A percentile compares a stretch with the other conserved stretches of the same genome.
phyloP scores from a whole-genome alignment of 1,140 invertebrate species.

The Belonocnema kinseyi region DNA sequence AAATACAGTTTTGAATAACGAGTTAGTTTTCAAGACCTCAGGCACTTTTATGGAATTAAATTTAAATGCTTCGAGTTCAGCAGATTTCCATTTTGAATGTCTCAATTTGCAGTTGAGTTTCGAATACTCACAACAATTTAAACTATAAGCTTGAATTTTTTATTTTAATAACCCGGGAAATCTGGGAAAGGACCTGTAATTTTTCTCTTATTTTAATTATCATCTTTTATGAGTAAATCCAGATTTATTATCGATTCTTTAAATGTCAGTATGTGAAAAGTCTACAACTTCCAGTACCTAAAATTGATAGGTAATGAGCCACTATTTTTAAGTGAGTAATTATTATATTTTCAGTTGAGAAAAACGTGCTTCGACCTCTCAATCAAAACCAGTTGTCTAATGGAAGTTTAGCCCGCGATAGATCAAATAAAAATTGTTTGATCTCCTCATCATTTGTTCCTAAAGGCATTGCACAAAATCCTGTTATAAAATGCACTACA shows the following conservation, averaged over 20 bases:
- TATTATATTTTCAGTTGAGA: conserved; percentile 61
- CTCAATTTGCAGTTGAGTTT: no score
- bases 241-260: no score
- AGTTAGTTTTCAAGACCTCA: no score
- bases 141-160: no score
- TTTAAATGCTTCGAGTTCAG: no score
- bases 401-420: conserved; percentile 63
- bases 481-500: conserved; percentile 75
- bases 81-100: no score
- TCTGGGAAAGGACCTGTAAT: no score
- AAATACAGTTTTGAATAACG: no score
- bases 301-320: background rate
- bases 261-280: background rate
- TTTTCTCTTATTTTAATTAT: no score
- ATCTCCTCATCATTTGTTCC: conserved; percentile 69
- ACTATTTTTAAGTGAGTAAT: background rate
- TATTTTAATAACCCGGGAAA: no score
- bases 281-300: background rate
- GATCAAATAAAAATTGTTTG: conserved; percentile 60
- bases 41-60: no score
- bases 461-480: conserved; percentile 69
- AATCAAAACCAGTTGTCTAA: conserved; percentile 72
- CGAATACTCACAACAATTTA: no score
- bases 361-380: conserved; percentile 69
- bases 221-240: conserved; percentile 19